A percentile compares a stretch with the other conserved stretches of the same genome.
phyloP scores from a whole-genome alignment of 2,113 vertebrate genomes.

The Xerus inauris region DNA sequence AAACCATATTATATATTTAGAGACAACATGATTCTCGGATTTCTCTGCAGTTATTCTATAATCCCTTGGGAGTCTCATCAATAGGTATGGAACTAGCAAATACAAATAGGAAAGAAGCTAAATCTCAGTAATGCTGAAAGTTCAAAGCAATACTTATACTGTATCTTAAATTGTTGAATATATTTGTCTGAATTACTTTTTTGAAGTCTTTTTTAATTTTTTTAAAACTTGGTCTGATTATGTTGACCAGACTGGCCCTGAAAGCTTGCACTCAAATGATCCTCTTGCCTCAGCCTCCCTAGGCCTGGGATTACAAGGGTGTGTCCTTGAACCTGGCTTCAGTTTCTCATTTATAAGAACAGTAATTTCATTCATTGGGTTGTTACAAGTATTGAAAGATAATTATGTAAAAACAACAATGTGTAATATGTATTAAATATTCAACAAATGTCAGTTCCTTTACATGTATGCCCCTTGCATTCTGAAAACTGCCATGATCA shows the following conservation, averaged over 20 bases:
- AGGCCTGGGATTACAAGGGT: too few relatives aligned
- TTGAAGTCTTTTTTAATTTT: not conserved
- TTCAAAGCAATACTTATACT: not conserved
- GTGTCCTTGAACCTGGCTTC: not conserved
- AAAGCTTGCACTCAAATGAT: too few relatives aligned
- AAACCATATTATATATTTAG: not conserved
- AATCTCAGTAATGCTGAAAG: not conserved
- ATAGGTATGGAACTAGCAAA: not conserved
- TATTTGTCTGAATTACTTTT: not conserved
- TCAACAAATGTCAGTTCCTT: conserved; percentile 9
- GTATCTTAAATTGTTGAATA: not conserved
- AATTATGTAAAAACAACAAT: not conserved
- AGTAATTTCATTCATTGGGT: not conserved
- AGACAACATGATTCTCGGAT: not conserved
- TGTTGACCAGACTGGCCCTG: too few relatives aligned
- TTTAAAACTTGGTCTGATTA: too few relatives aligned
- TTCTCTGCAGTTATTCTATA: not conserved
- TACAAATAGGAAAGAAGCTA: not conserved
- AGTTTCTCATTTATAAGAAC: not conserved
- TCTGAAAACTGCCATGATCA: conserved; percentile 33
- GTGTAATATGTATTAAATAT: not conserved
- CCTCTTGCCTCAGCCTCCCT: too few relatives aligned
- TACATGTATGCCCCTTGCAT: not conserved
- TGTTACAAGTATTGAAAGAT: not conserved
- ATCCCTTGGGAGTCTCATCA: not conserved